Conservation (phyloP, 1,140 invertebrate species). For the Leptoteleia sp. region DNA sequence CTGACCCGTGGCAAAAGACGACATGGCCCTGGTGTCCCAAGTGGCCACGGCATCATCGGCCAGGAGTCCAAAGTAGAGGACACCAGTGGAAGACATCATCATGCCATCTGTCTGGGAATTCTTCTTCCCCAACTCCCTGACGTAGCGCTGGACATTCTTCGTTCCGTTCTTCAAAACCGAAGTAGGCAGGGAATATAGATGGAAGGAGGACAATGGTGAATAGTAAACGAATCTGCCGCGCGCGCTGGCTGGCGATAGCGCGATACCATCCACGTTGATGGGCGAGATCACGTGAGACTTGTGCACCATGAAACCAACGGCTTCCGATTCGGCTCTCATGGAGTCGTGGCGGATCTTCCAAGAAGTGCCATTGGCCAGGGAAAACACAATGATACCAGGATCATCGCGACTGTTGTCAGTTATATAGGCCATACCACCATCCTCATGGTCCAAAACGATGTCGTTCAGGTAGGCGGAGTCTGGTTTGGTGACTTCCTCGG, state of each 20-base stretch:
- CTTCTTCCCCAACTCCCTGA: slow-evolving; percentile 84
- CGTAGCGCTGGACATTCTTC: slow-evolving; percentile 73
- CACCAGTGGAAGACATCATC: slow-evolving; percentile 85
- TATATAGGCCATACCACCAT: slow-evolving; percentile 86
- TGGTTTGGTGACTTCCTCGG: slow-evolving; percentile 79
- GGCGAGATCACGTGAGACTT: slow-evolving; percentile 81
- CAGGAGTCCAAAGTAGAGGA: slow-evolving; percentile 85
- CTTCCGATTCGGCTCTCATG: slow-evolving; percentile 83
- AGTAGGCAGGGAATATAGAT: slow-evolving; percentile 84
- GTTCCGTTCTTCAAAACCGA: slow-evolving; percentile 81
- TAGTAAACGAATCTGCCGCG: slow-evolving; percentile 84
- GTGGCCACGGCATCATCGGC: slow-evolving; percentile 84
- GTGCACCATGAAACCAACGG: slow-evolving; percentile 82
- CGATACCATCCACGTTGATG: slow-evolving; percentile 85
- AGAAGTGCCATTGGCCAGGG: slow-evolving; percentile 82
- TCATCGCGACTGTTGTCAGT: slow-evolving; percentile 84
- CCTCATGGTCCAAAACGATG: slow-evolving; percentile 85
- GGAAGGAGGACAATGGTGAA: slow-evolving; percentile 84
- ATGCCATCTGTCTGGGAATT: slow-evolving; percentile 86
- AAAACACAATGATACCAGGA: slow-evolving; percentile 87
- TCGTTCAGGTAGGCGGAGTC: slow-evolving; percentile 84
- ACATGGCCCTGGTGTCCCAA: slow-evolving; percentile 83
- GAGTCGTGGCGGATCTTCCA: slow-evolving; percentile 86
- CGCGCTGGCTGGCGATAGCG: slow-evolving; percentile 82
- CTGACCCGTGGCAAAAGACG: slow-evolving; percentile 78